Base-by-base conservation (phyloP, 2,888 invertebrate species). In the Hyalella azteca region DNA sequence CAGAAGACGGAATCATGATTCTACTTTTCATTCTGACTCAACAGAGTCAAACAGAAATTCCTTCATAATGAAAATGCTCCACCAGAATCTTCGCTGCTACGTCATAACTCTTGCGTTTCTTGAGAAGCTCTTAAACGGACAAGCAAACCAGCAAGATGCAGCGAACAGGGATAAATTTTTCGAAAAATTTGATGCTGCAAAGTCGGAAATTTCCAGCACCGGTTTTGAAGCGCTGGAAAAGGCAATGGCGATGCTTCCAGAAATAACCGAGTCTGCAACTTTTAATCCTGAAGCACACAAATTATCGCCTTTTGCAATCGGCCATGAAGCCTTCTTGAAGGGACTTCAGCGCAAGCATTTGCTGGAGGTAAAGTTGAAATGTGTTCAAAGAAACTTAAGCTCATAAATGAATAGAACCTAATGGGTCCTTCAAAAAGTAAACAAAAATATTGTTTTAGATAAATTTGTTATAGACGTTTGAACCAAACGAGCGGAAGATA, bases 41-140 rank as follows among this genome's bases (percentile, higher is more conserved):
- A 11, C 45, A 11, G 19, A 75, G 13, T 11, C 13, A n/a, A 75
- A 26, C 45, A 26, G 32, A n/a, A 75, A 75, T 29, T 75, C 75
- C n/a, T 75, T 75, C 45, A 75, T 75, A 26, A 45, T 75, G 45
- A 41, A 45, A 39, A 75, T 45, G 40, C 45, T 75, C 7, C 75
- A 75, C 40, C 40, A 75, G 26, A 75, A 75, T 29, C 75, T 75
- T 9, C 15, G 75, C 22, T 45, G 45, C 26, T 75, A 75, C 22
- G 75, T 75, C 75, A 75, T 75, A 5, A 75, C 75, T 0, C 45
- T 75, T 22, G 75, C 75, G 0, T 45, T 75, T 39, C 22, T 75
- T 40, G 75, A 75, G 45, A 75, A 75, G 40, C 29, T 75, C n/a
- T 22, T 75, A 29, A 75, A 75, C 45, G 45, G 29, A 3, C 29